Evolutionary conservation across 2,797 vertebrate genomes (phyloP), one percentile per base, ranked within the genome.

Genomic region (Malacoctenus gilli): DNA sequence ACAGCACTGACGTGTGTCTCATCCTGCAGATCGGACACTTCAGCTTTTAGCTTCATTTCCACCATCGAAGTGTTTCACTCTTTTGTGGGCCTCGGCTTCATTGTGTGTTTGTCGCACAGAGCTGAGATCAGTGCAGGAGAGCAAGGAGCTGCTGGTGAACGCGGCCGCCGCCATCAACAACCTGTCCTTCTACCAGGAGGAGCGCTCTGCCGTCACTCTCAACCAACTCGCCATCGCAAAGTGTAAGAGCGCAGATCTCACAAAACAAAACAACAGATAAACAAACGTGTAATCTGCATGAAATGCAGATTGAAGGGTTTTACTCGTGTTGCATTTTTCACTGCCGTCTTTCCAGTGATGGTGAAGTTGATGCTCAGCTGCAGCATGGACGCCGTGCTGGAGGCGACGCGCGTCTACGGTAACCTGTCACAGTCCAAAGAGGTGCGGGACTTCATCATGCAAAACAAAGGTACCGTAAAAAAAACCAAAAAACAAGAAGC

Each of bases 351-450:
- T 28, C 22, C 30, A 98, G 96, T 94, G 84, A 90, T 97, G 80
- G 53, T 95, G 76, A 95, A 93, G 84, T 80, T 97, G 69, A 47
- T 98, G 61, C 81, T 94, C 75, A 94, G 93, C 82, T 87, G 89
- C 75, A 95, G 85, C 57, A 94, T 92, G 92, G 93, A 94, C 13
- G 92, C 91, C 44, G 82, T 96, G 80, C 86, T 98, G 16, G 97
- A 98, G 83, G 95, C 94, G 46, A 89, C 91, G 5, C 93, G 94
- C 30, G 95, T 95, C 20, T 96, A 95, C 67, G 96, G 96, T 65
- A 98, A 98, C 88, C 87, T 98, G 81, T 95, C 96, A 5, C 94
- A 90, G 50, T 89, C 92, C 66, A 85, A 79, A 53, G 93, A 94
- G 32, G 90, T 97, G 69, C 92, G 94, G 42, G 82, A 92, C 71